phyloP scores from a whole-genome alignment of 2,888 invertebrate species.

The Melitaea athalia region DNA sequence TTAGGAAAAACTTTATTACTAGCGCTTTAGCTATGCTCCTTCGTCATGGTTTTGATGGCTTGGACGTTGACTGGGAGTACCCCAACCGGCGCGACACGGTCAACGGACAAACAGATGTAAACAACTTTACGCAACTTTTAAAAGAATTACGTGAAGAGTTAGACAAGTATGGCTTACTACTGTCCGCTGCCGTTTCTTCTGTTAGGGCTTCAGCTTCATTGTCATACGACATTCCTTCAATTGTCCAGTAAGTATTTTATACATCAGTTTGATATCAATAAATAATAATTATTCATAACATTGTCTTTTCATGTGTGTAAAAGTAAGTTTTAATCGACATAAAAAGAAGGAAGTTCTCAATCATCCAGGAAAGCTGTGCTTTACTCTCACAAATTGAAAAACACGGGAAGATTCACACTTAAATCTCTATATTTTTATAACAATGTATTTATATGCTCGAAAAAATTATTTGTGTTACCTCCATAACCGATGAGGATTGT shows the following conservation, averaged over 20 bases:
- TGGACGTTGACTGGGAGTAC: constrained; percentile 89
- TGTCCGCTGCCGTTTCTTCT: constrained; percentile 84
- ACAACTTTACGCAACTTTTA: constrained; percentile 78
- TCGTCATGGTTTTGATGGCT: constrained; percentile 85
- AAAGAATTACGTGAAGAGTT: constrained; percentile 82
- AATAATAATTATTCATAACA: no score
- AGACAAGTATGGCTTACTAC: constrained; percentile 70
- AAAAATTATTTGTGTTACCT: no score
- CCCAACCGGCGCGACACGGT: constrained; percentile 81
- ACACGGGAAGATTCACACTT: no score
- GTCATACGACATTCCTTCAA: constrained; percentile 83
- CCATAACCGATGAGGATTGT: no score
- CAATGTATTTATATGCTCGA: no score
- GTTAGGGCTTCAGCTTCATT: constrained; percentile 66
- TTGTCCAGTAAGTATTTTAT: constrained; percentile 71
- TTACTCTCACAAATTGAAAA: no score
- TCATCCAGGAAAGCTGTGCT: no score
- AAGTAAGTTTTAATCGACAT: no score
- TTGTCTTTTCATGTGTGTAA: no score
- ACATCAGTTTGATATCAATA: no score
- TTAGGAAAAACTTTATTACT: constrained; percentile 81
- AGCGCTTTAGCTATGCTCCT: constrained; percentile 79
- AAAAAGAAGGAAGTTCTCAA: no score
- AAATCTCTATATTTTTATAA: no score
- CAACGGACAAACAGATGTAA: constrained; percentile 66